Percentiles rank a stretch among this genome's conserved stretches.
phyloP scores from a whole-genome alignment of 2,888 invertebrate genomes.

The Pterostichus madidus region DNA sequence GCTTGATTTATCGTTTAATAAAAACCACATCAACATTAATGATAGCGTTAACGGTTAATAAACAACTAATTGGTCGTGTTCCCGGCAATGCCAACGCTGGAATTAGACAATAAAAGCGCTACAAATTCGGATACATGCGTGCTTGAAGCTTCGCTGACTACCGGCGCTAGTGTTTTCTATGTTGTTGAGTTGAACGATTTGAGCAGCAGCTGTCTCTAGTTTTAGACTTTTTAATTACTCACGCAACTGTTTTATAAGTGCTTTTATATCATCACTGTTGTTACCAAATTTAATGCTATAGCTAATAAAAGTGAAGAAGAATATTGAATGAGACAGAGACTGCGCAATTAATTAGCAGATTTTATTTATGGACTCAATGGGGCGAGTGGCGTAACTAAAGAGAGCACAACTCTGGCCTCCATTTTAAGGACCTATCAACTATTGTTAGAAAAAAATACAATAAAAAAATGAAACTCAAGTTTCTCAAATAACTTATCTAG shows the following conservation, averaged over 20 bases:
- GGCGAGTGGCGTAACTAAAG: too few relatives aligned
- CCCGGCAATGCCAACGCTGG: conserved; percentile 37
- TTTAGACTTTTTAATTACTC: conserved; percentile 3
- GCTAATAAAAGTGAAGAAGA: too few relatives aligned
- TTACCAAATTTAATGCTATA: not conserved
- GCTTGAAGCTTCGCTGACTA: conserved; percentile 5
- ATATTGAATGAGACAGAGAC: too few relatives aligned
- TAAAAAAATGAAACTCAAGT: too few relatives aligned
- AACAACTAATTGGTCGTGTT: conserved; percentile 66
- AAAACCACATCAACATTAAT: conserved; percentile 65
- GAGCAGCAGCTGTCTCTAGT: conserved; percentile 21
- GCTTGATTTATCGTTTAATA: conserved; percentile 65
- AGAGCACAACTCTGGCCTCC: too few relatives aligned
- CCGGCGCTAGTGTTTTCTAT: not conserved
- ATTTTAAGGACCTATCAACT: too few relatives aligned
- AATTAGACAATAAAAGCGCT: conserved; percentile 64
- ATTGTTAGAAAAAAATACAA: too few relatives aligned
- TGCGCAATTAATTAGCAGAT: too few relatives aligned
- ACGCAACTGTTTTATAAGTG: conserved; percentile 9
- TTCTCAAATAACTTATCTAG: too few relatives aligned
- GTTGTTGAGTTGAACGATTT: not conserved
- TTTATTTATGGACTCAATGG: too few relatives aligned
- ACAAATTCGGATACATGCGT: conserved; percentile 55
- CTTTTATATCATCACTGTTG: not conserved
- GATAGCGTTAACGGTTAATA: conserved; percentile 66